Conservation (phyloP, 2,888 invertebrate species). For the Caradrina kadenii region DNA sequence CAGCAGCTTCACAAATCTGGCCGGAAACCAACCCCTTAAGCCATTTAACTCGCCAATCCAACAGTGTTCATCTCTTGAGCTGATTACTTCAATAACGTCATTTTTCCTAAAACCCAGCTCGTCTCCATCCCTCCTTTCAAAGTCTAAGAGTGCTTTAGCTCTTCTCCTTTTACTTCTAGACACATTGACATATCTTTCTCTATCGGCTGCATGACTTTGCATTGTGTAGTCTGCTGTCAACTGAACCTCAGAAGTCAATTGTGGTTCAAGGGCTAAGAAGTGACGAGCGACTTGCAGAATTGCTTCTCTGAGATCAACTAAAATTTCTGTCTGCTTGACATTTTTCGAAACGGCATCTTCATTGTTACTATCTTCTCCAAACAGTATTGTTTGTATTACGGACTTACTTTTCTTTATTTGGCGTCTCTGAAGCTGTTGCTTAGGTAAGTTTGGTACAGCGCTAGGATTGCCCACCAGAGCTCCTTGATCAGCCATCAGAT, state of each 20-base stretch:
- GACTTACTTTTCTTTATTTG: slow-evolving; percentile 98
- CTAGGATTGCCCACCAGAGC: slow-evolving; percentile 97
- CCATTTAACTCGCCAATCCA: slow-evolving; percentile 99
- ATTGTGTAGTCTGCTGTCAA: slow-evolving; percentile 98
- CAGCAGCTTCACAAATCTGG: slow-evolving; percentile 98
- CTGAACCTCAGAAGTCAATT: slow-evolving; percentile 94
- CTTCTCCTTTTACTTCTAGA: slow-evolving; percentile 96
- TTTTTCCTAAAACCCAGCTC: slow-evolving; percentile 99
- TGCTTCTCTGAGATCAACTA: slow-evolving; percentile 99
- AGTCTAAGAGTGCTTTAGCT: slow-evolving; percentile 98
- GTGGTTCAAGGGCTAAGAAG: slow-evolving; percentile 98
- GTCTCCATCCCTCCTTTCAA: slow-evolving; percentile 99
- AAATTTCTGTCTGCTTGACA: slow-evolving; percentile 98
- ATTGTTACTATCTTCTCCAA: slow-evolving; percentile 94
- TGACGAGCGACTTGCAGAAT: slow-evolving; percentile 97
- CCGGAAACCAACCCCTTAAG: slow-evolving; percentile 98
- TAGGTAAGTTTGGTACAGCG: slow-evolving; percentile 97
- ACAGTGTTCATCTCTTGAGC: slow-evolving; percentile 99
- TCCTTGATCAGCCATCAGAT: slow-evolving; percentile 99
- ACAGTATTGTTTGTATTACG: slow-evolving; percentile 96
- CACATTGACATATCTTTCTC: slow-evolving; percentile 98
- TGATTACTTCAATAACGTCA: slow-evolving; percentile 99
- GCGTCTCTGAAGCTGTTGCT: slow-evolving; percentile 96
- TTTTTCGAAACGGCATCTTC: slow-evolving; percentile 98
- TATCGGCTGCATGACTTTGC: slow-evolving; percentile 98